These are phyloP conservation scores for Acleris holmiana DNA, from an alignment of 2,888 invertebrate species.

Conservation along the genomic window DNA sequence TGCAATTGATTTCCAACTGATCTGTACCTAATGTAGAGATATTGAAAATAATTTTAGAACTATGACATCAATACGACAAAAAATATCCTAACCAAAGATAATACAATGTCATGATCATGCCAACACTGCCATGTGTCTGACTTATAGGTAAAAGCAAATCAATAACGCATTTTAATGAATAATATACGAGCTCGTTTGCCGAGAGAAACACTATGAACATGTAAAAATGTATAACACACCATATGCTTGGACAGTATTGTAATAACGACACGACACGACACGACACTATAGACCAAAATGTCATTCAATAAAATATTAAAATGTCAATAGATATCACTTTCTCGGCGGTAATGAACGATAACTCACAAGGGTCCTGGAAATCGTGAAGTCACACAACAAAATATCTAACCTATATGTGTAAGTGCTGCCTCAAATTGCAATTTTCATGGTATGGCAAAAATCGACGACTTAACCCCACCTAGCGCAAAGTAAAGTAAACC, in stretches of 20 bases:
- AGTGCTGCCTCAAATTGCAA: constrained; percentile 29
- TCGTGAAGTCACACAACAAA: constrained; percentile 40
- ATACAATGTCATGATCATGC: constrained; percentile 4
- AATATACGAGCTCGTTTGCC: constrained; percentile 25
- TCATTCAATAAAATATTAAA: constrained; percentile 5
- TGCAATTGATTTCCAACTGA: no score
- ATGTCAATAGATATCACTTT: background rate
- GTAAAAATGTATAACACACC: constrained; percentile 30
- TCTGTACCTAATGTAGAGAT: no score
- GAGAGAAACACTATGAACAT: constrained; percentile 16
- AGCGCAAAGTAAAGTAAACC: constrained; percentile 55
- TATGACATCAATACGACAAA: background rate
- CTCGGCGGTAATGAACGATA: background rate
- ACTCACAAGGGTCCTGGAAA: constrained; percentile 35
- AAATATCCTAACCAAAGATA: background rate
- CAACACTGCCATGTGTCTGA: constrained; percentile 4
- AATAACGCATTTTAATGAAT: constrained; percentile 25
- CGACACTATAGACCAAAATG: constrained; percentile 11
- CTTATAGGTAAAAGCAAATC: constrained; percentile 18
- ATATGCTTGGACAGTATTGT: constrained; percentile 25
- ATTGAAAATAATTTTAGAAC: background rate
- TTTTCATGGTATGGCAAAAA: constrained; percentile 37
- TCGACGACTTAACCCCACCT: constrained; percentile 76
- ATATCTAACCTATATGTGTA: constrained; percentile 39
- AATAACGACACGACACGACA: constrained; percentile 1